Conservation (phyloP, 2,113 vertebrate genomes). For the Pseudopipra pipra region DNA sequence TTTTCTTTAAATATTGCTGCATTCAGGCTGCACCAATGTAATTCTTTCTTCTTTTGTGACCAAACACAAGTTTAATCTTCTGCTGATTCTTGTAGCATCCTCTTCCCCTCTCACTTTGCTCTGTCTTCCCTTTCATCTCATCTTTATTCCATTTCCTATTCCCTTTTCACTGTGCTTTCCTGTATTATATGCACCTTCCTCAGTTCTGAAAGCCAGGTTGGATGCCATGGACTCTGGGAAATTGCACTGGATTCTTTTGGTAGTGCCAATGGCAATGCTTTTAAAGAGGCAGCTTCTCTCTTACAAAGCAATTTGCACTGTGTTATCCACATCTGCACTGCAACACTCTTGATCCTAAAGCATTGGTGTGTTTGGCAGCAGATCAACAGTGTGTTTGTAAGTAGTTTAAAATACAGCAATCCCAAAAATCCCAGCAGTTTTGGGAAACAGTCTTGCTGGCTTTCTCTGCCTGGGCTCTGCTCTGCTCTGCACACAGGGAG, state of each 20-base stretch:
- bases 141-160: neutral
- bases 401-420: constrained; percentile 44
- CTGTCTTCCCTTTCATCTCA: neutral
- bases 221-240: neutral
- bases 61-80: neutral
- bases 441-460: constrained; percentile 3
- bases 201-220: neutral
- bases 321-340: constrained; percentile 27
- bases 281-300: neutral
- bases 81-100: neutral
- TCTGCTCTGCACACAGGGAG: neutral
- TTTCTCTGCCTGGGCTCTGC: neutral
- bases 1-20: neutral
- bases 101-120: neutral
- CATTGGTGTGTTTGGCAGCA: constrained; percentile 21
- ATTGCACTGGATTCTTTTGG: neutral
- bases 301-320: constrained; percentile 38
- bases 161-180: neutral
- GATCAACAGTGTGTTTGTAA: constrained; percentile 11
- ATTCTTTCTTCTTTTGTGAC: neutral
- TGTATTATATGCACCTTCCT: neutral
- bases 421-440: constrained; percentile 23
- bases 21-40: neutral
- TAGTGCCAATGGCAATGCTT: neutral
- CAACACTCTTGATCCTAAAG: constrained; percentile 1